Evolutionary conservation across 2,797 vertebrate genomes (phyloP), one percentile per base, ranked within the genome.

Genomic region (Ceryle rudis): DNA sequence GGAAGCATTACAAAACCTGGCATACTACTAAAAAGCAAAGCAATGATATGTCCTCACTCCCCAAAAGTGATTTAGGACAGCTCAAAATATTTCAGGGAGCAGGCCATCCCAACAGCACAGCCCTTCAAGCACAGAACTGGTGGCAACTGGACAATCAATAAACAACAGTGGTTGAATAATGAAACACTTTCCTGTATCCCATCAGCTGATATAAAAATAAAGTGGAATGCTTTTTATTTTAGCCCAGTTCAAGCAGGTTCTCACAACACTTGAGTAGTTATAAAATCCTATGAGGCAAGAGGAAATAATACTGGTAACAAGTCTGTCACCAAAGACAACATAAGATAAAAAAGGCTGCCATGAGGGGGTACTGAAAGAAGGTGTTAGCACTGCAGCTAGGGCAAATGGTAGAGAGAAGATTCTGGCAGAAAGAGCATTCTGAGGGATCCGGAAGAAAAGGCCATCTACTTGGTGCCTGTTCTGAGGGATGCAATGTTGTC

Each of bases 381-480:
- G 52, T 17, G 67, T 14, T 23, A 60, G 29, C 11, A 28, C 33
- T 78, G 37, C 41, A 83, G 17, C 26, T 29, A 58, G 29, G 44
- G 52, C 72, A 78, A 67, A 41, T 41, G 29, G 22, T 15, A 67
- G 23, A 35, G 26, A 78, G 44, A 70, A 14, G 25, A 83, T 81
- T 88, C 72, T 62, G 84, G 35, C 46, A 94, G 64, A 92, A 96
- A 86, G 37, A 83, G 10, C 44, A 15, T 47, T 70, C 37, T 57
- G 83, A 95, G 33, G 21, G 9, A 49, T 49, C 4, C 17, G 64
- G 65, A 75, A 78, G 81, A 83, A 92, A 91, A 93, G 65, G 21
- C 72, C 79, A 89, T 93, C 92, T 92, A 85, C 71, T 54, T 89
- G 75, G 62, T 72, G 84, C 52, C 65, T 83, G n/a, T 84, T 92